Percentiles rank a stretch among this genome's conserved stretches.
Conservation (phyloP, 2,797 vertebrate species). For the Oreochromis grahami region DNA sequence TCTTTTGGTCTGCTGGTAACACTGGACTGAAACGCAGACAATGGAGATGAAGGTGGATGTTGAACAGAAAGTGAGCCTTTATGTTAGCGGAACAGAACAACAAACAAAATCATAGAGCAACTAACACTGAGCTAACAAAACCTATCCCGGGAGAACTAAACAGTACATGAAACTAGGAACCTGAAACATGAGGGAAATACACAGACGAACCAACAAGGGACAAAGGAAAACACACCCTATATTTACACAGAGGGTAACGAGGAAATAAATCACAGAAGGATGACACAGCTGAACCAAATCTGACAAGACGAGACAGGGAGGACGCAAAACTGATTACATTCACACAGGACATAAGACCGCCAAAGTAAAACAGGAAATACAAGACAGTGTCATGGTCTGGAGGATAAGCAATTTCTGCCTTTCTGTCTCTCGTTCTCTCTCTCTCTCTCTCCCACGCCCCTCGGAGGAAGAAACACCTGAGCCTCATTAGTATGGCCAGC, state of each 20-base stretch:
- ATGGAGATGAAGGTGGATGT: not conserved
- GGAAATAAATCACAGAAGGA: too few relatives aligned
- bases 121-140: not conserved
- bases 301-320: too few relatives aligned
- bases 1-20: not conserved
- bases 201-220: not conserved
- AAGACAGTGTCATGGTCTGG: too few relatives aligned
- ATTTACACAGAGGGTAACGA: not conserved
- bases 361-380: too few relatives aligned
- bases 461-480: too few relatives aligned
- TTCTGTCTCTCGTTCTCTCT: too few relatives aligned
- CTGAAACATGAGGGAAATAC: not conserved
- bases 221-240: not conserved
- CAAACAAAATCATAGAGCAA: not conserved
- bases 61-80: not conserved
- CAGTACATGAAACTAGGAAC: not conserved
- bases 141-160: not conserved
- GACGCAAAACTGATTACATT: too few relatives aligned
- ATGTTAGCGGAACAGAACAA: not conserved
- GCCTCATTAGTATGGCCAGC: too few relatives aligned
- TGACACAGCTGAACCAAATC: too few relatives aligned
- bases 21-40: not conserved
- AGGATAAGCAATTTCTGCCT: too few relatives aligned
- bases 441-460: too few relatives aligned
- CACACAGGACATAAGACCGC: too few relatives aligned